phyloP scores from a whole-genome alignment of 2,113 vertebrate genomes.

The Entomyzon cyanotis region DNA sequence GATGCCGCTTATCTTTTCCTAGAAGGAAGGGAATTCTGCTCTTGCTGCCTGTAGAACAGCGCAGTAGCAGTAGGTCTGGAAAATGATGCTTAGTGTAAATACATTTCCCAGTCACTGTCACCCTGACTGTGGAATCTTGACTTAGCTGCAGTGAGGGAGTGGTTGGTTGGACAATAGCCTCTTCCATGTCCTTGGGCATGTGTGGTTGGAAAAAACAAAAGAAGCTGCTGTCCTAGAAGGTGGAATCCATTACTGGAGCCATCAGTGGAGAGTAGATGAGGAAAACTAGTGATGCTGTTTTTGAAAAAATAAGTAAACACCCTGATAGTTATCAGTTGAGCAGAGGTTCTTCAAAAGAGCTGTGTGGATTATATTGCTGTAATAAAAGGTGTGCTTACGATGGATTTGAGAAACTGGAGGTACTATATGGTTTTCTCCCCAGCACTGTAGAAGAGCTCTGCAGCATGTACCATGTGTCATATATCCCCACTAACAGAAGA shows the following conservation, averaged over 20 bases:
- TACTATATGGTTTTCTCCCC: background rate
- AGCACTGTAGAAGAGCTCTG: background rate
- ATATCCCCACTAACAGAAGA: background rate
- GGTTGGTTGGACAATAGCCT: background rate
- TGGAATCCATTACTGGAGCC: background rate
- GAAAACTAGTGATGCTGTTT: background rate
- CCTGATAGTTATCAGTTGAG: background rate
- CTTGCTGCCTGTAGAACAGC: background rate
- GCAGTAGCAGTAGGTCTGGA: background rate
- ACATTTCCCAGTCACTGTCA: background rate
- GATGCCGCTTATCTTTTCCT: background rate
- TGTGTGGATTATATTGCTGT: background rate
- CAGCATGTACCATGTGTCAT: background rate
- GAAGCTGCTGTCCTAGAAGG: background rate
- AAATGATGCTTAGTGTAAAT: background rate
- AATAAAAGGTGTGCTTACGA: background rate
- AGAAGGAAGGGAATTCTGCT: background rate
- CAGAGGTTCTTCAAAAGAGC: background rate
- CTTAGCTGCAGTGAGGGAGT: background rate
- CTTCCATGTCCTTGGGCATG: background rate
- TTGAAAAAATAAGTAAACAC: background rate
- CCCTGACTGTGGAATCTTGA: background rate
- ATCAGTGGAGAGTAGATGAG: background rate
- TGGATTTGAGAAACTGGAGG: background rate
- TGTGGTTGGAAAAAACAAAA: background rate